phyloP scores from a whole-genome alignment of 2,888 invertebrate genomes.

The Ypsolopha sequella region DNA sequence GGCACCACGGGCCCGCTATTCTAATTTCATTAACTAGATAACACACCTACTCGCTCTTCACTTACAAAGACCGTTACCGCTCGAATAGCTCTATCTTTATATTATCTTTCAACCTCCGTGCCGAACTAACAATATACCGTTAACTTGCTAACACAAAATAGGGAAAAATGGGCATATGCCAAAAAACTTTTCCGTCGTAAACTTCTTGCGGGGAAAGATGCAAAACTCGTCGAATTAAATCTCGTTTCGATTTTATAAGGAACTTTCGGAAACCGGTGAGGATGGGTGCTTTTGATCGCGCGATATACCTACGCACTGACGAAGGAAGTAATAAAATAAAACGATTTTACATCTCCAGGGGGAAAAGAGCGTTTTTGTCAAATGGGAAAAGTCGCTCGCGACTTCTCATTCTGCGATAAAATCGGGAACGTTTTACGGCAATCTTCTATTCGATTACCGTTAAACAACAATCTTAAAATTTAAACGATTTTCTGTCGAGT shows the following conservation, averaged over 20 bases:
- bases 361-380: conserved; percentile 65
- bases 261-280: conserved; percentile 35
- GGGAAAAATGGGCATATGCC: conserved; percentile 2
- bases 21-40: conserved; percentile 26
- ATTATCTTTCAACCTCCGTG: not conserved
- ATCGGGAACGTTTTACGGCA: conserved; percentile 68
- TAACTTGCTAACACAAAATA: not conserved
- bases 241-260: conserved; percentile 31
- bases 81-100: not conserved
- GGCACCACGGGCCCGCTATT: conserved; percentile 1
- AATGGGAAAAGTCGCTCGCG: conserved; percentile 66
- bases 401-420: conserved; percentile 68
- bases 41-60: not conserved
- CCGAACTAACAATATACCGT: not conserved
- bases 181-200: conserved; percentile 5
- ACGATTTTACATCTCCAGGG: conserved; percentile 69
- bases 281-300: conserved; percentile 50
- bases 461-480: conserved; percentile 60
- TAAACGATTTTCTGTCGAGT: conserved; percentile 24
- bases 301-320: conserved; percentile 39
- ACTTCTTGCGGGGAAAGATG: conserved; percentile 9
- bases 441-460: conserved; percentile 66
- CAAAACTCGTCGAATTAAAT: conserved; percentile 22
- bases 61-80: not conserved
- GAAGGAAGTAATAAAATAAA: conserved; percentile 69